These are phyloP conservation scores for Syndactyla subalaris DNA, from an alignment of 2,797 vertebrate species.

Conservation along the genomic window DNA sequence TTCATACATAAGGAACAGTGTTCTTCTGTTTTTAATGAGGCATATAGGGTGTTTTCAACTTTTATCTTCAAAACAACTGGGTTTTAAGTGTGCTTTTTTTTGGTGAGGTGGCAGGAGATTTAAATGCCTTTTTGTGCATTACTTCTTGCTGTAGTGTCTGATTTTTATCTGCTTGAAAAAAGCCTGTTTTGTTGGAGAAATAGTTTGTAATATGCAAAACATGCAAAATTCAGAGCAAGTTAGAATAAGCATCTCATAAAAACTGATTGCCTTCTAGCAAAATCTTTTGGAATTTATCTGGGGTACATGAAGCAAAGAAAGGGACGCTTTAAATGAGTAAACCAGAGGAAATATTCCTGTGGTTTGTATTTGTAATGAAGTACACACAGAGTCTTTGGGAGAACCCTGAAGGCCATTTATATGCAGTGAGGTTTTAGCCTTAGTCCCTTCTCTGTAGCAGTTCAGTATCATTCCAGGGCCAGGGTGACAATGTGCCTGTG, in stretches of 20 bases:
- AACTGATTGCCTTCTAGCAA: background rate
- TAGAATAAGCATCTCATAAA: background rate
- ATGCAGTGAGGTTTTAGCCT: background rate
- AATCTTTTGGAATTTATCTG: background rate
- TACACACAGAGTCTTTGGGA: background rate
- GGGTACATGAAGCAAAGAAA: background rate
- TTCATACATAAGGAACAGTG: background rate
- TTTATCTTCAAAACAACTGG: background rate
- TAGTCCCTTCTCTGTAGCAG: rapidly evolving
- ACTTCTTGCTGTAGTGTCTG: background rate
- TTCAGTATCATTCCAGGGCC: rapidly evolving
- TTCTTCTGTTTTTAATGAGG: background rate
- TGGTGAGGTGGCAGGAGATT: background rate
- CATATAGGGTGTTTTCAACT: background rate
- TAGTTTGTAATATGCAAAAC: background rate
- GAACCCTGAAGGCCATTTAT: background rate
- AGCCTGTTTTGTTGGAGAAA: background rate
- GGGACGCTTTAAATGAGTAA: background rate
- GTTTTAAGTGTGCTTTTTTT: background rate
- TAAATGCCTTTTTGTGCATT: background rate
- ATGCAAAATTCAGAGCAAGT: background rate
- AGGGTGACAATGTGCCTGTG: background rate
- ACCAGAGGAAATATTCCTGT: background rate
- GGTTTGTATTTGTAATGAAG: background rate
- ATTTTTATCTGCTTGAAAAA: background rate